A percentile compares a stretch with the other conserved stretches of the same genome.
Conservation (phyloP, 2,888 invertebrate genomes). For the Netelia fuscicornis region DNA sequence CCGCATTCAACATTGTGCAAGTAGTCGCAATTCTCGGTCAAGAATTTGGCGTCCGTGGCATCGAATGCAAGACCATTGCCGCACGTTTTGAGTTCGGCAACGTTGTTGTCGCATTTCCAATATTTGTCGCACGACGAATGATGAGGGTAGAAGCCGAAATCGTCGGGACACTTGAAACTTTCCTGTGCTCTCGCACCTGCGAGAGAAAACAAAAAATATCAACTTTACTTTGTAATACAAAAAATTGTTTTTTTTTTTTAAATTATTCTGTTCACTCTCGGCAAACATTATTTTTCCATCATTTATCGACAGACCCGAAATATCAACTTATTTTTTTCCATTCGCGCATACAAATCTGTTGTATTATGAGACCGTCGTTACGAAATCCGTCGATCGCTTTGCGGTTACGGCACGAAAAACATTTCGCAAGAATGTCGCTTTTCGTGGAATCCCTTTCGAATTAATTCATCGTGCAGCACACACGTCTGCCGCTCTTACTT, state of each 20-base stretch:
- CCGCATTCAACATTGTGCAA: constrained; percentile 97
- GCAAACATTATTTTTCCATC: neutral
- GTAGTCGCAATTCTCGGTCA: constrained; percentile 98
- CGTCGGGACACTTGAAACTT: constrained; percentile 96
- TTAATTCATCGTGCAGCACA: neutral
- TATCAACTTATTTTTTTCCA: neutral
- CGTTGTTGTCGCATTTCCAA: constrained; percentile 97
- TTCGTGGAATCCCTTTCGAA: constrained; percentile 5
- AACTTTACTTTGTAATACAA: neutral
- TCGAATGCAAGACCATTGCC: constrained; percentile 98
- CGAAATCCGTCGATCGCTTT: constrained; percentile 49
- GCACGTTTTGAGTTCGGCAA: constrained; percentile 95
- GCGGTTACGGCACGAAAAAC: constrained; percentile 13
- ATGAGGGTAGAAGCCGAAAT: constrained; percentile 97
- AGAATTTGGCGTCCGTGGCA: constrained; percentile 94
- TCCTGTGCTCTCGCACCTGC: constrained; percentile 89
- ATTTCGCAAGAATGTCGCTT: constrained; percentile 34
- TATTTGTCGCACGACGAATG: constrained; percentile 96
- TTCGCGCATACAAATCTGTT: constrained; percentile 8
- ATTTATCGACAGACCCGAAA: neutral
- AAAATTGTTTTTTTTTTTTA: neutral
- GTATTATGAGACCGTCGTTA: constrained; percentile 28
- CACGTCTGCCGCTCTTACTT: neutral
- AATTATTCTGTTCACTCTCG: neutral
- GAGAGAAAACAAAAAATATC: constrained; percentile 52